phyloP scores from a whole-genome alignment of 2,113 vertebrate species.

The Thunnus thynnus region DNA sequence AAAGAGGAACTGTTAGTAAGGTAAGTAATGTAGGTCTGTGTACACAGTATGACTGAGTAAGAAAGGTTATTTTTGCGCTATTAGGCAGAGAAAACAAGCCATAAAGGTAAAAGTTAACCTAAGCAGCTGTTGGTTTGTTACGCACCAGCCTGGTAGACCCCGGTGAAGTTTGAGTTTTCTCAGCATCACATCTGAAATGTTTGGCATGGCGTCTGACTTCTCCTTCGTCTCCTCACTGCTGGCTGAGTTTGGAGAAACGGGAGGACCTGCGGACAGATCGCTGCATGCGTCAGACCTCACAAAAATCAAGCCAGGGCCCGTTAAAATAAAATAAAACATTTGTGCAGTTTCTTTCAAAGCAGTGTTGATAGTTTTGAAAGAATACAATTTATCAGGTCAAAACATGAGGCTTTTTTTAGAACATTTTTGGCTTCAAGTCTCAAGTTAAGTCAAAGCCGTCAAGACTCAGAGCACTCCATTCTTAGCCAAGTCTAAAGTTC shows the following conservation, averaged over 20 bases:
- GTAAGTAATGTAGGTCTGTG: not conserved
- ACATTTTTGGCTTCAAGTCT: not conserved
- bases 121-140: slow-evolving; percentile 17
- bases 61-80: not conserved
- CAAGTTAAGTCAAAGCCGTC: not conserved
- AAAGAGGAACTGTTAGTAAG: slow-evolving; percentile 33
- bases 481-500: not conserved
- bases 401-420: not conserved
- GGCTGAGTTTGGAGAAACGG: slow-evolving; percentile 65
- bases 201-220: slow-evolving; percentile 92
- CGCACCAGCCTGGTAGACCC: slow-evolving; percentile 91
- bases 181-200: slow-evolving; percentile 94
- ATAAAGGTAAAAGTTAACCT: not conserved
- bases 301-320: not conserved
- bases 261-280: slow-evolving; percentile 79
- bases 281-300: slow-evolving; percentile 5
- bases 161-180: slow-evolving; percentile 93
- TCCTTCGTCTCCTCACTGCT: slow-evolving; percentile 87
- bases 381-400: no score
- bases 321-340: no score
- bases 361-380: no score
- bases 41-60: slow-evolving; percentile 1
- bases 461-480: not conserved
- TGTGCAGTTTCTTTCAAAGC: no score
- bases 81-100: not conserved